phyloP scores from a whole-genome alignment of 2,797 vertebrate genomes.

The Sardinella longiceps region DNA sequence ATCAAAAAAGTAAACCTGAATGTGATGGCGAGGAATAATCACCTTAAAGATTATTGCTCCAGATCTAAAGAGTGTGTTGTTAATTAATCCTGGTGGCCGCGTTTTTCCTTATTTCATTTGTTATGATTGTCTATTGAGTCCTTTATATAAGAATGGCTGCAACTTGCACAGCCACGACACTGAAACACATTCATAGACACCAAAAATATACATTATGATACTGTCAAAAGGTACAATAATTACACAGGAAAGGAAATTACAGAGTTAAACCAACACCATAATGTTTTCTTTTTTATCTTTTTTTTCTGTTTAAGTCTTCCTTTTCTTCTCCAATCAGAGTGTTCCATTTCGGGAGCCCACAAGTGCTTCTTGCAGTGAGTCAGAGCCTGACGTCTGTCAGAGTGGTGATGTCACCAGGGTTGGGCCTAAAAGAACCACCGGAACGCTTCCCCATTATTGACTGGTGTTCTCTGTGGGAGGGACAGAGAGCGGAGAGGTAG shows the following conservation, averaged over 20 bases:
- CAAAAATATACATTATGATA: conserved; percentile 96
- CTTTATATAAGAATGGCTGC: conserved; percentile 81
- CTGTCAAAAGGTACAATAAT: conserved; percentile 99
- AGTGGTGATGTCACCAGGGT: conserved; percentile 74
- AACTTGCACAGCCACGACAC: conserved; percentile 93
- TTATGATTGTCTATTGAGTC: conserved; percentile 92
- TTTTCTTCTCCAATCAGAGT: conserved; percentile 75
- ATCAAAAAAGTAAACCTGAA: conserved; percentile 52
- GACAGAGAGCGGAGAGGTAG: conserved; percentile 74
- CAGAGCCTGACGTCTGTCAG: conserved; percentile 84
- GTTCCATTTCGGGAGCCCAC: conserved; percentile 62
- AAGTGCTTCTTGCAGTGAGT: conserved; percentile 89
- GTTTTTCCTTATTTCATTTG: conserved; percentile 66
- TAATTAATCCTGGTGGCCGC: conserved; percentile 68
- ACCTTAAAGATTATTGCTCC: conserved; percentile 75
- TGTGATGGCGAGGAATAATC: conserved; percentile 60
- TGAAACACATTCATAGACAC: conserved; percentile 97
- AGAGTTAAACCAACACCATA: conserved; percentile 77
- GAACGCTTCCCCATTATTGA: conserved; percentile 95
- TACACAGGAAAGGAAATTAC: conserved; percentile 88
- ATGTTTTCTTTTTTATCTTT: conserved; percentile 70
- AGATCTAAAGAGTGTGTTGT: conserved; percentile 62
- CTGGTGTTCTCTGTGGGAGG: conserved; percentile 89
- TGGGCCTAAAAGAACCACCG: conserved; percentile 97
- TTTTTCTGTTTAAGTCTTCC: conserved; percentile 58